phyloP scores from a whole-genome alignment of 2,113 vertebrate species.

The Pangasianodon gigas region DNA sequence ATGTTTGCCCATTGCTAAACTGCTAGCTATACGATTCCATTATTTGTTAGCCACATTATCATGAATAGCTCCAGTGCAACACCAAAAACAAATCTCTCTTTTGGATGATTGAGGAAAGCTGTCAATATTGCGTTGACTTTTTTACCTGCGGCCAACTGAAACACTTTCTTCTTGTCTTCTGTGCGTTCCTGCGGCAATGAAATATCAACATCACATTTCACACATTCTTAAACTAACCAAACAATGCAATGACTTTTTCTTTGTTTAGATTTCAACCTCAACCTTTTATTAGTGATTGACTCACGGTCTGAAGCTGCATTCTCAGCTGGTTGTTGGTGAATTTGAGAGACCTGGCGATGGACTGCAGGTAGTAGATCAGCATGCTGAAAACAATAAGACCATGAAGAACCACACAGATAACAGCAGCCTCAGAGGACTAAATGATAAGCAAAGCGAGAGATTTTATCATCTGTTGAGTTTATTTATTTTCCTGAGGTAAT shows the following conservation, averaged over 20 bases:
- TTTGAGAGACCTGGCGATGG: constrained; percentile 92
- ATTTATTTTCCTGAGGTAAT: constrained; percentile 15
- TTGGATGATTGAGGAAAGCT: neutral
- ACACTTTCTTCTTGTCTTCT: constrained; percentile 94
- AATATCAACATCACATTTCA: neutral
- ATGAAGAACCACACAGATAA: neutral
- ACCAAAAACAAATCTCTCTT: neutral
- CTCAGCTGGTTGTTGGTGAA: constrained; percentile 96
- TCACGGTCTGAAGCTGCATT: constrained; percentile 91
- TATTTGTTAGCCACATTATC: neutral
- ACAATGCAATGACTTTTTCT: neutral
- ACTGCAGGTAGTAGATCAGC: constrained; percentile 97
- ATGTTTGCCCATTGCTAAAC: neutral
- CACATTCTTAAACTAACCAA: neutral
- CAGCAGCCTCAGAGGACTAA: neutral
- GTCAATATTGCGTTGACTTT: neutral
- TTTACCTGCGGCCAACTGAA: constrained; percentile 87
- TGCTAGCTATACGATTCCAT: neutral
- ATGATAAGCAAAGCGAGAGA: neutral
- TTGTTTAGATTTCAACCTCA: neutral
- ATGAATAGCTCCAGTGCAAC: neutral
- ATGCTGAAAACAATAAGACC: constrained; percentile 79
- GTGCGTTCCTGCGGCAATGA: constrained; percentile 82
- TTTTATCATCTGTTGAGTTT: constrained; percentile 15
- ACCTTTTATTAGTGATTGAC: constrained; percentile 56